Conservation (phyloP, 1,140 invertebrate genomes). For the Lepidotrigona ventralis region DNA sequence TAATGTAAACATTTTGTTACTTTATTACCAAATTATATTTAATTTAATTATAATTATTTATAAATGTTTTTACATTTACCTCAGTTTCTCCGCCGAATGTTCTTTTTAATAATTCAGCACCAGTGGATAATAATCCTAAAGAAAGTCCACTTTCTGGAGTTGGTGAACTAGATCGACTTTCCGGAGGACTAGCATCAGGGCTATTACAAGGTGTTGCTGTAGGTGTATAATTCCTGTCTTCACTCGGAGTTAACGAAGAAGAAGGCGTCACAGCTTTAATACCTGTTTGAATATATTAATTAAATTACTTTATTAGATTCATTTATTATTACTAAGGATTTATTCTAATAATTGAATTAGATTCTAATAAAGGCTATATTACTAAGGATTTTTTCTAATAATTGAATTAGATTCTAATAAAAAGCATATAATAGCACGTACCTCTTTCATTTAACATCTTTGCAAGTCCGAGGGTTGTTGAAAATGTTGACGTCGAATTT, state of each 20-base stretch:
- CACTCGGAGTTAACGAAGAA: constrained; percentile 82
- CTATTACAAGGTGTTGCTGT: constrained; percentile 92
- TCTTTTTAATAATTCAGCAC: constrained; percentile 87
- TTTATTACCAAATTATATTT: neutral
- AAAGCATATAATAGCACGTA: neutral
- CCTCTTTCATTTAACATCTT: constrained; percentile 91
- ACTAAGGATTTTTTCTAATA: neutral
- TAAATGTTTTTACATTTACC: constrained; percentile 36
- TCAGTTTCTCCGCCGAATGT: constrained; percentile 81
- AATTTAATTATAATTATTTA: neutral
- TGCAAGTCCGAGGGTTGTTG: constrained; percentile 88
- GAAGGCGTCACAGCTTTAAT: constrained; percentile 87
- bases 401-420: neutral
- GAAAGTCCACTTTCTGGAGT: constrained; percentile 79
- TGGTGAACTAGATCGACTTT: constrained; percentile 82
- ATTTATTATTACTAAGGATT: neutral
- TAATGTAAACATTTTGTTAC: neutral
- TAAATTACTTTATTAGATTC: neutral
- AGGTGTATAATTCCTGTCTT: constrained; percentile 84
- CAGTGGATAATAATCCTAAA: constrained; percentile 85
- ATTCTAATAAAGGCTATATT: no score
- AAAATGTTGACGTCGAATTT: constrained; percentile 89
- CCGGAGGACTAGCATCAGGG: constrained; percentile 83
- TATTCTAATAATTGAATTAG: neutral
- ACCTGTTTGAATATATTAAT: constrained; percentile 1